phyloP scores from a whole-genome alignment of 2,888 invertebrate species.

The Odontomyia ornata region DNA sequence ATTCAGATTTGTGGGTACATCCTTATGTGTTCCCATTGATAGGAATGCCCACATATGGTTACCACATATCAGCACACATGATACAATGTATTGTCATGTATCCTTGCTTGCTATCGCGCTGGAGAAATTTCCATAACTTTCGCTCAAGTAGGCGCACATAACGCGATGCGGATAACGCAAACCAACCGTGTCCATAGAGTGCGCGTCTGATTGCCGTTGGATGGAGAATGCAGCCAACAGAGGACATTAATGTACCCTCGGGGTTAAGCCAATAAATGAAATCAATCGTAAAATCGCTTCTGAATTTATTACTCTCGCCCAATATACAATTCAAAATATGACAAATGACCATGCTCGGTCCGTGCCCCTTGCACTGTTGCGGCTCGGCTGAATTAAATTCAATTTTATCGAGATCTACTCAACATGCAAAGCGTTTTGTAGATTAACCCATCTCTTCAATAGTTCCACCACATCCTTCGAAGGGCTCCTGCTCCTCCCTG shows the following conservation, averaged over 20 bases:
- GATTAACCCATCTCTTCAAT: not conserved
- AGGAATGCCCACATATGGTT: no score
- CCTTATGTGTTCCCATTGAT: not conserved
- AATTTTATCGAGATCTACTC: slow-evolving; percentile 53
- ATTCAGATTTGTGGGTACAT: not conserved
- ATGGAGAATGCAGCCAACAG: not conserved
- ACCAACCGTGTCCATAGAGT: not conserved
- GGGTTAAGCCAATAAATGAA: slow-evolving; percentile 52
- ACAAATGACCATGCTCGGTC: slow-evolving; percentile 42
- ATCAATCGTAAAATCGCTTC: slow-evolving; percentile 54
- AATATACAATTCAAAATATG: slow-evolving; percentile 44
- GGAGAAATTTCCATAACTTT: slow-evolving; percentile 33
- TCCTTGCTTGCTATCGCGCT: not conserved
- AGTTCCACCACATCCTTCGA: not conserved
- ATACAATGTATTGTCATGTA: not conserved
- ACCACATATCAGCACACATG: not conserved
- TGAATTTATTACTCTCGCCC: slow-evolving; percentile 52
- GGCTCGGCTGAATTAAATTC: slow-evolving; percentile 52
- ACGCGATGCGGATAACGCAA: slow-evolving; percentile 28
- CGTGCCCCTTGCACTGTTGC: slow-evolving; percentile 18
- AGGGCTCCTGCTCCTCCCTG: not conserved
- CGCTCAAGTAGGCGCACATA: not conserved
- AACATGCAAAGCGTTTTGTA: slow-evolving; percentile 48
- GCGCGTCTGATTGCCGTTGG: not conserved
- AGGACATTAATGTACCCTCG: slow-evolving; percentile 17